Percentiles rank a stretch among this genome's conserved stretches.
phyloP scores from a whole-genome alignment of 2,113 vertebrate species.

The Cyphomyrus discorhynchus region DNA sequence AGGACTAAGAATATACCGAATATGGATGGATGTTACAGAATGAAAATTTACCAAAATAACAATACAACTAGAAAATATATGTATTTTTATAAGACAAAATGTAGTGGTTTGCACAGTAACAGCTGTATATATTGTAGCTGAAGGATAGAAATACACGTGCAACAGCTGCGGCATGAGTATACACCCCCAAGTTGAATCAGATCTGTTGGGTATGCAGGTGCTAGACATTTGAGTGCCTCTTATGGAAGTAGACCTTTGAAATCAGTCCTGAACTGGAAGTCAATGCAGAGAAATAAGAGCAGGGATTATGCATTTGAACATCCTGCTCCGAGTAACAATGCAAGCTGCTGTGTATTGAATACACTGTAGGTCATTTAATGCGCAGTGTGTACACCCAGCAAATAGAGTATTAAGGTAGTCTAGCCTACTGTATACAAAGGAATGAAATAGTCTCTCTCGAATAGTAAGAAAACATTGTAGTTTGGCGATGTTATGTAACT shows the following conservation, averaged over 20 bases:
- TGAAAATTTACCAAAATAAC: not conserved
- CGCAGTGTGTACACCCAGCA: not conserved
- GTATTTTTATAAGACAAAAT: not conserved
- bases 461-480: not conserved
- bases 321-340: not conserved
- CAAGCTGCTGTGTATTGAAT: not conserved
- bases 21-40: not conserved
- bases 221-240: not conserved
- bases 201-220: not conserved
- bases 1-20: not conserved
- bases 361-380: not conserved
- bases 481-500: not conserved
- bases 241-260: not conserved
- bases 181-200: not conserved
- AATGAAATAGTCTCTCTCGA: not conserved
- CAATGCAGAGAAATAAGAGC: not conserved
- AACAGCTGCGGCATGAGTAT: not conserved
- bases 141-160: not conserved
- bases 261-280: not conserved
- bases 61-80: not conserved
- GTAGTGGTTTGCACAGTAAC: not conserved
- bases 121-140: not conserved
- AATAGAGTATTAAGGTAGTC: not conserved
- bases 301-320: not conserved
- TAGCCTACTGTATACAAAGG: not conserved